Conservation (phyloP, 2,888 invertebrate species). For the Sphaerophoria rueppellii region DNA sequence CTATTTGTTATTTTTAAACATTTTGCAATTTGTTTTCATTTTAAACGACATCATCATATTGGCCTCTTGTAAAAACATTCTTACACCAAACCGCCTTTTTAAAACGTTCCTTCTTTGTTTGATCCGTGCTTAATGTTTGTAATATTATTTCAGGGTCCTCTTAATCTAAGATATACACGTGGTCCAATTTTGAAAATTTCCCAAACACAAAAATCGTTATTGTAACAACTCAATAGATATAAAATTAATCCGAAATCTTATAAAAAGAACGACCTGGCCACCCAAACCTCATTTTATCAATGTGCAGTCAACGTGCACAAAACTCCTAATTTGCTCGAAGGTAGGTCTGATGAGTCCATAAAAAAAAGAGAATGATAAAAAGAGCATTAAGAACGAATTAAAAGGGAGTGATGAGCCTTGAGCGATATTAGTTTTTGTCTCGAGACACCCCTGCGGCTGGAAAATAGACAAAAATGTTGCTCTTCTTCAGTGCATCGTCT, state of each 20-base stretch:
- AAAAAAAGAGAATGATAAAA: conserved; percentile 30
- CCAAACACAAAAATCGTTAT: background rate
- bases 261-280: conserved; percentile 51
- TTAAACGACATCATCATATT: conserved; percentile 17
- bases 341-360: conserved; percentile 24
- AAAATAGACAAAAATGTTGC: conserved; percentile 47
- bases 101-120: background rate
- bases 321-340: conserved; percentile 19
- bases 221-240: conserved; percentile 7
- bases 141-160: conserved; percentile 22
- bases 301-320: background rate
- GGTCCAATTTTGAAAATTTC: conserved; percentile 12
- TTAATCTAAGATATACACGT: conserved; percentile 13
- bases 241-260: conserved; percentile 43
- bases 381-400: conserved; percentile 44
- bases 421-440: conserved; percentile 59
- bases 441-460: conserved; percentile 63
- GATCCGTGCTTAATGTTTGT: background rate
- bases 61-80: conserved; percentile 12
- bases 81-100: background rate
- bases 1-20: conserved; percentile 11
- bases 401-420: conserved; percentile 53
- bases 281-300: conserved; percentile 50
- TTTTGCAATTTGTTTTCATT: conserved; percentile 4
- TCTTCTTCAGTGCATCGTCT: conserved; percentile 3